Percentiles rank a stretch among this genome's conserved stretches.
Evolutionary conservation across 2,888 invertebrate genomes (phyloP).

Genomic region (Eulithis prunata): DNA sequence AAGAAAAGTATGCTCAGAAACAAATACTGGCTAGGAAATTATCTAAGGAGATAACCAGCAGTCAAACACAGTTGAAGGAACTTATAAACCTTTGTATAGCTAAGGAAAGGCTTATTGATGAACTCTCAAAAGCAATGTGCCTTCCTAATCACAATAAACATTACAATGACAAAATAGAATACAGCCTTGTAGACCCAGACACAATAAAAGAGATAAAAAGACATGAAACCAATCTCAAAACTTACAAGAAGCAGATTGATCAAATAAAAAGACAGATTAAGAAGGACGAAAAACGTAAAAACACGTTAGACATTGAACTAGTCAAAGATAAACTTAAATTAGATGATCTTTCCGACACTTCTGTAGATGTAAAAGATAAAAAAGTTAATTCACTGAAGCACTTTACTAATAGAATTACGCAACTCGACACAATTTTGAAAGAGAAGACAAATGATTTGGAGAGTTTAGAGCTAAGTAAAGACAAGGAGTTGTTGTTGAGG

Average conservation of each 20-base stretch:
- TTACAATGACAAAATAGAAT: conserved; percentile 85
- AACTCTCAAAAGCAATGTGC: conserved; percentile 79
- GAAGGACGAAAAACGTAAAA: conserved; percentile 89
- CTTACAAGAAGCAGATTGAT: conserved; percentile 90
- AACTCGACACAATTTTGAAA: conserved; percentile 87
- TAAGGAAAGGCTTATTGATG: conserved; percentile 90
- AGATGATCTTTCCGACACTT: conserved; percentile 79
- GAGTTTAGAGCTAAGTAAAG: conserved; percentile 82
- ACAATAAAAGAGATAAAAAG: conserved; percentile 87
- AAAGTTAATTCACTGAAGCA: conserved; percentile 85
- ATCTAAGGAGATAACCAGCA: conserved; percentile 86
- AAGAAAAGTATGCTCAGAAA: conserved; percentile 80
- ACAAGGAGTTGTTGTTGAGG: conserved; percentile 86
- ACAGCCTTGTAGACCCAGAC: conserved; percentile 82
- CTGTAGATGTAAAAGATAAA: conserved; percentile 82
- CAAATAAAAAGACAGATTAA: conserved; percentile 89
- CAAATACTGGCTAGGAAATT: conserved; percentile 77
- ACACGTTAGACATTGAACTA: conserved; percentile 87
- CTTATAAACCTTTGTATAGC: conserved; percentile 86
- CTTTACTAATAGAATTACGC: conserved; percentile 87
- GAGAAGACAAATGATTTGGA: conserved; percentile 88
- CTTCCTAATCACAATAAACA: conserved; percentile 65
- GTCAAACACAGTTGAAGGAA: conserved; percentile 88
- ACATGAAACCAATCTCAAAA: conserved; percentile 88
- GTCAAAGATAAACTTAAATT: conserved; percentile 80